Evolutionary conservation across 2,888 invertebrate species (phyloP).

Genomic region (Ecdyonurus torrentis): DNA sequence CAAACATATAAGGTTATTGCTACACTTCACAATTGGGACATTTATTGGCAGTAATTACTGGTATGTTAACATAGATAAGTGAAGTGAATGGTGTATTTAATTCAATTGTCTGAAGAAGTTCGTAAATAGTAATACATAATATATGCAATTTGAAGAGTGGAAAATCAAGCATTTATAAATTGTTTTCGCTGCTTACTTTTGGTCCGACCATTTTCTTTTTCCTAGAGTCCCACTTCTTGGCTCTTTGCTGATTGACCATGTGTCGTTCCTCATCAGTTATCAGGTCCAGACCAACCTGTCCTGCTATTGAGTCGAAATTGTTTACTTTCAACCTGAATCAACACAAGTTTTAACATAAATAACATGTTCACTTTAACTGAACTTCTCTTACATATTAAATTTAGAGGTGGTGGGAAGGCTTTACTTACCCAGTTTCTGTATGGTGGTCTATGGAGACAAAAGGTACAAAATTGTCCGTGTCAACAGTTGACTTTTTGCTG

Average conservation of each 20-base stretch:
- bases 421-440: conserved; percentile 64
- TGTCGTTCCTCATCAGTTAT: conserved; percentile 60
- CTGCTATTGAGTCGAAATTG: conserved; percentile 62
- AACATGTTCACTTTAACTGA: too few species aligned
- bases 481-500: conserved; percentile 31
- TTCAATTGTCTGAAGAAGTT: too few species aligned
- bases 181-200: conserved; percentile 38
- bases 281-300: conserved; percentile 64
- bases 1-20: too few species aligned
- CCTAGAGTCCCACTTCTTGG: conserved; percentile 81
- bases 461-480: conserved; percentile 74
- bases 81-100: too few species aligned
- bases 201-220: conserved; percentile 85
- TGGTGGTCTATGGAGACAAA: conserved; percentile 72
- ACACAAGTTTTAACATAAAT: conserved; percentile 1
- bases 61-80: too few species aligned
- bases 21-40: too few species aligned
- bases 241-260: conserved; percentile 37
- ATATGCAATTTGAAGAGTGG: too few species aligned
- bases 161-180: too few species aligned
- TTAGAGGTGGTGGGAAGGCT: too few species aligned
- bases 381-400: too few species aligned
- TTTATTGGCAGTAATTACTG: too few species aligned
- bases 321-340: conserved; percentile 53
- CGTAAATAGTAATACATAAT: too few species aligned